Evolutionary conservation across 2,113 vertebrate genomes (phyloP).

Genomic region (Tenrec ecaudatus): DNA sequence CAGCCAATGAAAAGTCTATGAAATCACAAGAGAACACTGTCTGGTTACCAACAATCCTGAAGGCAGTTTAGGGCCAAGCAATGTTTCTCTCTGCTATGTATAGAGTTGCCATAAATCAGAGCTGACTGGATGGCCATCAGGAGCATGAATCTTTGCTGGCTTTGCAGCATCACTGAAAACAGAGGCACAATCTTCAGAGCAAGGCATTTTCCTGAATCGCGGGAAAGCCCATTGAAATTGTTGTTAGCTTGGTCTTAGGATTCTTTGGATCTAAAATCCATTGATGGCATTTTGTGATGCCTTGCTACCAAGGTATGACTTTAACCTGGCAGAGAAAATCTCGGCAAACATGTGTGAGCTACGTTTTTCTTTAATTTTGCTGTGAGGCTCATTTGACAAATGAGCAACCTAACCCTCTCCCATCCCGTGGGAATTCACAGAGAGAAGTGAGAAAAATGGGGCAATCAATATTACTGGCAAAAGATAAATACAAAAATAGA

Average conservation of each 20-base stretch:
- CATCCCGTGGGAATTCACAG: background rate
- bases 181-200: background rate
- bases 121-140: too few relatives aligned
- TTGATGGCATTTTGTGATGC: slow-evolving; percentile 37
- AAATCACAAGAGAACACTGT: background rate
- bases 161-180: background rate
- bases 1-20: background rate
- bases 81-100: background rate
- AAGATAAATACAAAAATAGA: slow-evolving; percentile 45
- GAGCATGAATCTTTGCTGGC: too few relatives aligned
- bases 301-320: slow-evolving; percentile 39
- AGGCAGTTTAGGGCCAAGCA: background rate
- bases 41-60: background rate
- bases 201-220: background rate
- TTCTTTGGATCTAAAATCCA: slow-evolving; percentile 18
- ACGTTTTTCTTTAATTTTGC: slow-evolving; percentile 2
- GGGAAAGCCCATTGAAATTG: background rate
- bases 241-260: background rate
- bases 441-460: slow-evolving; percentile 38
- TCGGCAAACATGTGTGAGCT: slow-evolving; percentile 39
- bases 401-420: background rate
- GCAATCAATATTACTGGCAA: slow-evolving; percentile 43
- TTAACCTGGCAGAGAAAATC: slow-evolving; percentile 24
- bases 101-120: background rate
- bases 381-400: slow-evolving; percentile 47